Conservation (phyloP, 2,797 vertebrate genomes). For the Ceryle rudis region DNA sequence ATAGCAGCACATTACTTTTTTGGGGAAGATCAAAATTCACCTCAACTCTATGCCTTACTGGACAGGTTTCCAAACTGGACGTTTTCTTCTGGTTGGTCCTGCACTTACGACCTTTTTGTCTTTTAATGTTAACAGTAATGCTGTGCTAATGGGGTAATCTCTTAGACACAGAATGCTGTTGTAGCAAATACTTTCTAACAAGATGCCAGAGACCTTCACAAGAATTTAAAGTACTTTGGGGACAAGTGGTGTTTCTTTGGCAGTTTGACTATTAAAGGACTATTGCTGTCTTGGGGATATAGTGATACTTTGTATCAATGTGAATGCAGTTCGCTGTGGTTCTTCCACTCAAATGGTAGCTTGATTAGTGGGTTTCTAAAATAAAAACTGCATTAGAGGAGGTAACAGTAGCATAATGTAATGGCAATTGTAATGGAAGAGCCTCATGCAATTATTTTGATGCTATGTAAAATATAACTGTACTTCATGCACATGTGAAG, state of each 20-base stretch:
- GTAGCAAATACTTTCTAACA: not conserved
- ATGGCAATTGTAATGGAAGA: not conserved
- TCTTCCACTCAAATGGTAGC: not conserved
- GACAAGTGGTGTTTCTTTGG: slow-evolving; percentile 21
- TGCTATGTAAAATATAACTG: not conserved
- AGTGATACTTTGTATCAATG: not conserved
- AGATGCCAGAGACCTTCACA: not conserved
- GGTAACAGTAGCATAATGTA: not conserved
- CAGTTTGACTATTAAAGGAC: not conserved
- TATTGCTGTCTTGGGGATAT: slow-evolving; percentile 23
- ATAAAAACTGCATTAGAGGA: not conserved
- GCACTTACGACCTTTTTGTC: slow-evolving; percentile 91
- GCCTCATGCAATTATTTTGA: not conserved
- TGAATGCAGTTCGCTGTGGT: not conserved
- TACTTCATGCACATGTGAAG: not conserved
- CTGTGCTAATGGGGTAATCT: not conserved
- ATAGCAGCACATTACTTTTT: slow-evolving; percentile 92
- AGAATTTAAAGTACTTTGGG: not conserved
- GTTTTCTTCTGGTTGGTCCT: slow-evolving; percentile 93
- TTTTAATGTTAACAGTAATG: slow-evolving; percentile 75
- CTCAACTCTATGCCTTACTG: slow-evolving; percentile 82
- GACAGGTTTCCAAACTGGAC: slow-evolving; percentile 89
- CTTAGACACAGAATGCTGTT: not conserved
- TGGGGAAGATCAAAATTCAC: slow-evolving; percentile 86
- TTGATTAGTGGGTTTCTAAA: not conserved